phyloP scores from a whole-genome alignment of 2,797 vertebrate species.

The Sebastes goodei region DNA sequence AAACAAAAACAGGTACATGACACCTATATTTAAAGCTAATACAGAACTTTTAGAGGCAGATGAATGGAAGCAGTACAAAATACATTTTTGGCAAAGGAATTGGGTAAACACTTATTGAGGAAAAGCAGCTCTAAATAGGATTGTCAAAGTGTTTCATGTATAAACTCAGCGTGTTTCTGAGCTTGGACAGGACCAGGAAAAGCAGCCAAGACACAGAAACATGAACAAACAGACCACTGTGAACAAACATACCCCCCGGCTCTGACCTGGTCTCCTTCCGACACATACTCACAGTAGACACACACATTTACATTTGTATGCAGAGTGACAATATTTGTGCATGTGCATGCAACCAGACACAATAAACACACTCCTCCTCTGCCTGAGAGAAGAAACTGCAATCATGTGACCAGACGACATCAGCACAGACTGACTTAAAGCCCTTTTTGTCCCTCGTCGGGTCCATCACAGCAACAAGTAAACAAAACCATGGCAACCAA shows the following conservation, averaged over 20 bases:
- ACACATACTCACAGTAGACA: constrained; percentile 15
- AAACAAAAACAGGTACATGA: background rate
- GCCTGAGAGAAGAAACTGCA: constrained; percentile 2
- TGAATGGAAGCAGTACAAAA: background rate
- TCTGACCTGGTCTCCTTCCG: constrained; percentile 29
- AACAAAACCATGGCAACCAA: constrained; percentile 32
- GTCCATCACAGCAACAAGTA: constrained; percentile 28
- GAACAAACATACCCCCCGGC: constrained; percentile 17
- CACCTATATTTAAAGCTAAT: background rate
- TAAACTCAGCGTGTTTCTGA: constrained; percentile 1
- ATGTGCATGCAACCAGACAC: constrained; percentile 1
- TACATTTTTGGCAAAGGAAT: background rate
- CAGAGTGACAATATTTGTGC: constrained; percentile 8
- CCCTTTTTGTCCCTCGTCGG: constrained; percentile 10
- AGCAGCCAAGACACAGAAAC: constrained; percentile 7
- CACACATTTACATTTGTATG: constrained; percentile 18
- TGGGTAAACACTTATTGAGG: background rate
- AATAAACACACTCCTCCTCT: constrained; percentile 18
- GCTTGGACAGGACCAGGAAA: background rate
- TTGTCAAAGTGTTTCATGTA: background rate
- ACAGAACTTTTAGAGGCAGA: background rate
- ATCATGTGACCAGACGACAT: constrained; percentile 39
- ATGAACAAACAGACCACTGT: constrained; percentile 49
- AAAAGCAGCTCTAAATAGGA: background rate
- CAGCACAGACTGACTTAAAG: background rate